Conservation (phyloP, 2,113 vertebrate species). For the Paramisgurnus dabryanus region DNA sequence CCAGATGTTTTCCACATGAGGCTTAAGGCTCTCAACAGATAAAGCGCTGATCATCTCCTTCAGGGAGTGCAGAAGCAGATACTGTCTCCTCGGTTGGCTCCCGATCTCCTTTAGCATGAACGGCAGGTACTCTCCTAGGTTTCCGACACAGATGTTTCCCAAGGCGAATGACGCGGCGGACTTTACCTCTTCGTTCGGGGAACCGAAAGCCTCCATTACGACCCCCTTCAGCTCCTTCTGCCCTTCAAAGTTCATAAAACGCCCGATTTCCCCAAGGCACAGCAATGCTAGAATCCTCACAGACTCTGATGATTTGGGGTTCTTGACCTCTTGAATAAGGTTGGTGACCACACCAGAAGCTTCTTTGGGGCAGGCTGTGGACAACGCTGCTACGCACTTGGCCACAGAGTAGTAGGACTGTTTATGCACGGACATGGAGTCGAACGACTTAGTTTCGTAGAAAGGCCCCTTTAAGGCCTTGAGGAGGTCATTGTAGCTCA, state of each 20-base stretch:
- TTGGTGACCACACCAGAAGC: slow-evolving; percentile 70
- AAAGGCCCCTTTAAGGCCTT: slow-evolving; percentile 79
- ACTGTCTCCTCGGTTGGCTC: slow-evolving; percentile 83
- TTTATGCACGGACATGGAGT: slow-evolving; percentile 69
- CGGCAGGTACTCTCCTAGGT: slow-evolving; percentile 84
- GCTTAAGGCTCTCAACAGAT: slow-evolving; percentile 74
- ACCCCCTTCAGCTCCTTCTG: slow-evolving; percentile 85
- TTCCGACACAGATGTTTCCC: slow-evolving; percentile 85
- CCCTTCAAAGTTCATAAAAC: slow-evolving; percentile 75
- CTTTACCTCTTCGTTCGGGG: slow-evolving; percentile 87
- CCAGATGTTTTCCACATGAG: slow-evolving; percentile 89
- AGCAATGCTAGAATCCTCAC: slow-evolving; percentile 86
- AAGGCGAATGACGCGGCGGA: slow-evolving; percentile 85
- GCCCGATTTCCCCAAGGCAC: slow-evolving; percentile 88
- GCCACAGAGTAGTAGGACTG: slow-evolving; percentile 85
- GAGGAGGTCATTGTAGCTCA: slow-evolving; percentile 78
- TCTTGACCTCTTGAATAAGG: slow-evolving; percentile 85
- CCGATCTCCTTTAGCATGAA: slow-evolving; percentile 87
- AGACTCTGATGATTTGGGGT: slow-evolving; percentile 70
- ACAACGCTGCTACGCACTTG: slow-evolving; percentile 85
- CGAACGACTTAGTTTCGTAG: slow-evolving; percentile 53
- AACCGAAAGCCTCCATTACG: slow-evolving; percentile 86
- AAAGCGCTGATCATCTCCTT: slow-evolving; percentile 88
- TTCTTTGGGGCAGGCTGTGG: slow-evolving; percentile 81
- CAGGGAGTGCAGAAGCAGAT: slow-evolving; percentile 89